Evolutionary conservation across 2,113 vertebrate genomes (phyloP).

Genomic region (Pao palembangensis): DNA sequence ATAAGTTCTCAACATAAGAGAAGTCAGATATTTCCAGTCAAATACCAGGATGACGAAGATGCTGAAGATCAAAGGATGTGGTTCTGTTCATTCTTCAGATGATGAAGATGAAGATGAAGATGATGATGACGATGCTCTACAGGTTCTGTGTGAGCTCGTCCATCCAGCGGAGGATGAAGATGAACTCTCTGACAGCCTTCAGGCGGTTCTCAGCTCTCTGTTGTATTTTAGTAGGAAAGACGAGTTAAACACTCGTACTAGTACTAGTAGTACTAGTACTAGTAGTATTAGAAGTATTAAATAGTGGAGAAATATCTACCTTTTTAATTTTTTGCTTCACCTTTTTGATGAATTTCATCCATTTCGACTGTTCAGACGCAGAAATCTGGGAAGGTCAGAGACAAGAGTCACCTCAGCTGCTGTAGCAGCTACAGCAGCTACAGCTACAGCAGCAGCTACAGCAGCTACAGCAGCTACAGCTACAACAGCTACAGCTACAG

Average conservation of each 20-base stretch:
- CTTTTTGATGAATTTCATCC: slow-evolving; percentile 32
- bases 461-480: no score
- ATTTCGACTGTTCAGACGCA: slow-evolving; percentile 23
- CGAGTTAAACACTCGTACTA: background rate
- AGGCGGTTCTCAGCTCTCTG: slow-evolving; percentile 15
- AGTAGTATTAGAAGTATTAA: background rate
- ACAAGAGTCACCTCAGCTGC: background rate
- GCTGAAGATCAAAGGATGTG: background rate
- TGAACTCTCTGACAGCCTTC: slow-evolving; percentile 56
- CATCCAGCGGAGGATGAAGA: slow-evolving; percentile 55
- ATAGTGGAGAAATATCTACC: slow-evolving; percentile 25
- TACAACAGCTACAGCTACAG: no score
- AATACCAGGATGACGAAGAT: background rate
- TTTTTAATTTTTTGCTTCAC: slow-evolving; percentile 50
- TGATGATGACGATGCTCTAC: slow-evolving; percentile 9
- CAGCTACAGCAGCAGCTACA: no score
- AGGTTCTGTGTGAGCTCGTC: slow-evolving; percentile 37
- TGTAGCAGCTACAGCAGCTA: no score
- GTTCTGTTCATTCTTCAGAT: background rate
- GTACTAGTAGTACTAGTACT: background rate
- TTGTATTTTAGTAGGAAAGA: background rate
- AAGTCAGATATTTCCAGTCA: no score
- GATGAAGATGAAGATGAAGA: background rate
- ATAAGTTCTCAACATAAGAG: background rate
- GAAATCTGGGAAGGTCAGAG: slow-evolving; percentile 37